Evolutionary conservation across 2,797 vertebrate genomes (phyloP).

Genomic region (Enteromius radiatus): DNA sequence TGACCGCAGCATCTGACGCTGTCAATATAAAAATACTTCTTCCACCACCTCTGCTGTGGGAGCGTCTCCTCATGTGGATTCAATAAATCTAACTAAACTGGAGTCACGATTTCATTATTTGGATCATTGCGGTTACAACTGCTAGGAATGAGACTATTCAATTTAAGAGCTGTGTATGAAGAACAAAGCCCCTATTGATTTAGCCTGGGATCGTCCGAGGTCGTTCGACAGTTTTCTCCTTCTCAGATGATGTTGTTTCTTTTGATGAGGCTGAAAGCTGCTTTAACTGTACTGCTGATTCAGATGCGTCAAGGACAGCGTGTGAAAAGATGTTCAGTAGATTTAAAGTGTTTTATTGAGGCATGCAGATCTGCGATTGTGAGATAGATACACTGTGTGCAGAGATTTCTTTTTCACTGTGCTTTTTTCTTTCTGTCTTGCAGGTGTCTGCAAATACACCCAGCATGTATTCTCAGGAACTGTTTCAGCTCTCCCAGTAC

Average conservation of each 20-base stretch:
- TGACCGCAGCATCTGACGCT: slow-evolving; percentile 18
- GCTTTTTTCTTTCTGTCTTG: slow-evolving; percentile 43
- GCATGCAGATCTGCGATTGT: neutral
- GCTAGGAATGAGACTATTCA: slow-evolving; percentile 1
- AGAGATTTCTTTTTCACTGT: slow-evolving; percentile 13
- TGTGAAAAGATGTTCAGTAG: neutral
- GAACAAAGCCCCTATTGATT: slow-evolving; percentile 9
- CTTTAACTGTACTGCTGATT: neutral
- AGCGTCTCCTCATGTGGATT: slow-evolving; percentile 21
- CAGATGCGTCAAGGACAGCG: neutral
- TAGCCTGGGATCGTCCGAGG: neutral
- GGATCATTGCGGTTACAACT: neutral
- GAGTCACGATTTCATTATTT: slow-evolving; percentile 32
- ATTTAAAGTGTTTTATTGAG: neutral
- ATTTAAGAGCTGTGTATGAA: neutral
- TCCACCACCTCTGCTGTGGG: neutral
- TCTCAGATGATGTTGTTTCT: neutral
- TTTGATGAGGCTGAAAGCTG: neutral
- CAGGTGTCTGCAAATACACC: slow-evolving; percentile 98
- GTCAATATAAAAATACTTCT: slow-evolving; percentile 4
- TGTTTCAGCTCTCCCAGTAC: slow-evolving; percentile 99
- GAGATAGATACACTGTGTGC: neutral
- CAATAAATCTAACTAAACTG: slow-evolving; percentile 1
- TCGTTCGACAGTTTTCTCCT: neutral
- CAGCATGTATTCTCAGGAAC: slow-evolving; percentile 99